phyloP scores from a whole-genome alignment of 2,113 vertebrate species.

The Morone saxatilis region DNA sequence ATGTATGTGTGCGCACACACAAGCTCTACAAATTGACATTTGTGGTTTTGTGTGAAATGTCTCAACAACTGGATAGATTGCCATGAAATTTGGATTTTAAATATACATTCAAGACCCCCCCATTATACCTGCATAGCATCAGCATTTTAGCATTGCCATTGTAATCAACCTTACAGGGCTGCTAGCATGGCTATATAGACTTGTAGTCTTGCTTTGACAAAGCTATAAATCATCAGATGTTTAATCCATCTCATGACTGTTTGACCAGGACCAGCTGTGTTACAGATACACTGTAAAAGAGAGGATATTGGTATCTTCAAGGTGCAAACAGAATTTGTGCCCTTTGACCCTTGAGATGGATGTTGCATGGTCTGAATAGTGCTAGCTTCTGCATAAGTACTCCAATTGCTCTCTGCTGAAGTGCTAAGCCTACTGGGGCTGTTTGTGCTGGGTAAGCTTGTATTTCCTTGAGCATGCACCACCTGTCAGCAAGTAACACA shows the following conservation, averaged over 20 bases:
- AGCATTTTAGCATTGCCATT: neutral
- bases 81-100: neutral
- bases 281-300: constrained; percentile 35
- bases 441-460: constrained; percentile 75
- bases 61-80: neutral
- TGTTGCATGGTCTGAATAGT: constrained; percentile 70
- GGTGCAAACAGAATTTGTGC: constrained; percentile 69
- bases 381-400: constrained; percentile 63
- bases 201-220: neutral
- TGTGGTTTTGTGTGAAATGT: neutral
- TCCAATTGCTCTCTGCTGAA: constrained; percentile 65
- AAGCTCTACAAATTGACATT: neutral
- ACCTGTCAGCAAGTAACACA: constrained; percentile 71
- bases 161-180: neutral
- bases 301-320: constrained; percentile 50
- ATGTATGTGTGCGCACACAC: neutral
- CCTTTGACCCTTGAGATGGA: constrained; percentile 71
- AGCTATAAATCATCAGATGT: constrained; percentile 47
- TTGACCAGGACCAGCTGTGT: constrained; percentile 51
- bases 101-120: too few relatives aligned
- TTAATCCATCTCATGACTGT: constrained; percentile 60
- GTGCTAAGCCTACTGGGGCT: constrained; percentile 74
- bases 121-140: neutral
- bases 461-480: constrained; percentile 73
- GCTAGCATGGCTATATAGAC: neutral